Evolutionary conservation across 2,113 vertebrate genomes (phyloP), one percentile per base, ranked within the genome.

Genomic region (Elanoides forficatus): DNA sequence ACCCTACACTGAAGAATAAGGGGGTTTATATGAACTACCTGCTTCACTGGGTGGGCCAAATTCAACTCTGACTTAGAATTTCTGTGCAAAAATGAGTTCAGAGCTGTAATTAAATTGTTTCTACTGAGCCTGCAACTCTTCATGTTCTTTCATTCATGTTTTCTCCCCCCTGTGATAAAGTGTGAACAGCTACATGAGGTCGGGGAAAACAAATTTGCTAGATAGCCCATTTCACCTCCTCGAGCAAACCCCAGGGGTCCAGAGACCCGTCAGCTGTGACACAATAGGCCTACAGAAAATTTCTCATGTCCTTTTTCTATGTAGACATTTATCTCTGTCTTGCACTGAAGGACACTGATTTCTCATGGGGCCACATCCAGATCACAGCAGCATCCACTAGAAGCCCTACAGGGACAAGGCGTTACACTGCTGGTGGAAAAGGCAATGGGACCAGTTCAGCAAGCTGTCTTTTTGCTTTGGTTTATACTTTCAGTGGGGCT

Each of bases 291-390:
- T 81, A 27, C 25, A 75, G 42, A 86, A 82, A 73, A 83, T 56
- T 18, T 82, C 26, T 36, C 5, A 0, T n/a, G 29, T 76, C 43
- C 27, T 62, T 84, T 66, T 30, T 81, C 81, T 19, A 9, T 11
- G 7, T 21, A 45, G 73, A 16, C 9, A 22, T 81, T 63, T 63
- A 14, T 47, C 47, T 90, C 50, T 85, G n/a, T 36, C 58, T 65
- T 71, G 30, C 12, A 43, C n/a, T 0, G 0, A 48, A 23, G 47
- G n/a, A 45, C 27, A 11, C 21, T 27, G 52, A 21, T 79, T 78
- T 71, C 75, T 79, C 17, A 4, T 10, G 47, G 26, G 50, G 5
- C 23, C 25, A 3, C 4, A 4, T 74, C 42, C 0, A 0, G 48
- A 27, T 89, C 66, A 29, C 27, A 66, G n/a, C 14, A 13, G 40